These are phyloP conservation scores for Orcinus orca DNA, from an alignment of 2,113 vertebrate species.

Conservation along the genomic window DNA sequence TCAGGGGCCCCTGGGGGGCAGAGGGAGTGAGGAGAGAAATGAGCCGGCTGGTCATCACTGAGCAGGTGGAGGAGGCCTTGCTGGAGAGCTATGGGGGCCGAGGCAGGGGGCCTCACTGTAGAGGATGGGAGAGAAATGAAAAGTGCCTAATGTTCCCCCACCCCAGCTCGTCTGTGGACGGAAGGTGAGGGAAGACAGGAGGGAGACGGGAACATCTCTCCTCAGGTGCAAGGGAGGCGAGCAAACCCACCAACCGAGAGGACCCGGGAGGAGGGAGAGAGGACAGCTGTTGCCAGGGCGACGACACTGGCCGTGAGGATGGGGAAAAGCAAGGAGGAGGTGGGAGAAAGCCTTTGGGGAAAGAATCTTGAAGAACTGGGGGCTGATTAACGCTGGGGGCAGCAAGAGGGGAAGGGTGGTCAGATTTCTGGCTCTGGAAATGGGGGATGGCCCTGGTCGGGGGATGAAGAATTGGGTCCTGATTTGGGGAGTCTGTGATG, in stretches of 20 bases:
- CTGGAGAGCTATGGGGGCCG: accelerated
- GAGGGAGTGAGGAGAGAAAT: not conserved
- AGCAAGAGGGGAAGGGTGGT: not conserved
- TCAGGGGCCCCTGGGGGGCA: not conserved
- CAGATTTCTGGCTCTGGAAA: not conserved
- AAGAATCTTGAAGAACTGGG: not conserved
- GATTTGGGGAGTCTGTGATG: not conserved
- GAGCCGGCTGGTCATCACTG: not conserved
- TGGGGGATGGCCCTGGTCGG: not conserved
- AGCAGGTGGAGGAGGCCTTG: not conserved
- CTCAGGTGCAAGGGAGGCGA: not conserved
- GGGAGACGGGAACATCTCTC: not conserved
- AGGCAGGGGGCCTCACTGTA: not conserved
- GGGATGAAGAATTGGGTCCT: not conserved
- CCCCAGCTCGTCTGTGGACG: not conserved
- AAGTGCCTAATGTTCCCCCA: not conserved
- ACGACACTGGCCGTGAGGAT: not conserved
- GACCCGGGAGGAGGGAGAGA: no score
- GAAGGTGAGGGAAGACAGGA: not conserved
- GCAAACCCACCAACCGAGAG: not conserved
- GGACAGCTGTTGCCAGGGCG: not conserved
- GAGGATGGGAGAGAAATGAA: not conserved
- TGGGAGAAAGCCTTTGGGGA: not conserved
- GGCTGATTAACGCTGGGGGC: no score
- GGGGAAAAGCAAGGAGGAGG: not conserved